phyloP scores from a whole-genome alignment of 2,888 invertebrate genomes.

The Apamea monoglypha region DNA sequence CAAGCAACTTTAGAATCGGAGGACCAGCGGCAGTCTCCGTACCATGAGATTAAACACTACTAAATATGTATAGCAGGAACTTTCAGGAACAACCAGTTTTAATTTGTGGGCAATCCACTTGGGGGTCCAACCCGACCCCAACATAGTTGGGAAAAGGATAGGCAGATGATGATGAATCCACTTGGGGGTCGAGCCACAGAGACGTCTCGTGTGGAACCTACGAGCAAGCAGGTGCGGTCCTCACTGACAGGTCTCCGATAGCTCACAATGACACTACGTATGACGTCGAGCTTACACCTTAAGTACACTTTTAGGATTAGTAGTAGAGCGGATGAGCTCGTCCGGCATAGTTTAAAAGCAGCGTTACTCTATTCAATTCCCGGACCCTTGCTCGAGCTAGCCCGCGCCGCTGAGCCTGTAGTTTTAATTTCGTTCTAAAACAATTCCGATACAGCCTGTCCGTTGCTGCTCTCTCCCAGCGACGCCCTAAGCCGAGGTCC shows the following conservation, averaged over 20 bases:
- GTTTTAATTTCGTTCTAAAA: no score
- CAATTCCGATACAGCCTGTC: no score
- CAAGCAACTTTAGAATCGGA: neutral
- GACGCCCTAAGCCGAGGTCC: no score
- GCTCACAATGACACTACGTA: neutral
- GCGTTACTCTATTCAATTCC: neutral
- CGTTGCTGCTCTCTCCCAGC: no score
- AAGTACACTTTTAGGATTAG: neutral
- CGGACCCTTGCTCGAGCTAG: no score
- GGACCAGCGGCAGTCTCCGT: neutral
- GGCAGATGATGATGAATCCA: no score
- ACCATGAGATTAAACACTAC: neutral
- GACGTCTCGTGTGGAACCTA: neutral
- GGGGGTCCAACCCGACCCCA: no score
- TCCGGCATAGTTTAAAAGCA: neutral
- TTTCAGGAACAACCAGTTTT: neutral
- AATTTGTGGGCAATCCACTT: neutral
- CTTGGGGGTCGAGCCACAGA: neutral
- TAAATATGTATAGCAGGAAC: neutral
- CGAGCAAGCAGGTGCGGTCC: neutral
- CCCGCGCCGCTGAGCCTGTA: no score
- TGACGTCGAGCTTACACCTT: neutral
- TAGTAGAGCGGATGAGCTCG: neutral
- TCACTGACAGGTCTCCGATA: neutral
- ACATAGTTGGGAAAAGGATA: no score